These are phyloP conservation scores for Drosophila ezoana DNA, from an alignment of 2,888 invertebrate genomes.

Conservation along the genomic window DNA sequence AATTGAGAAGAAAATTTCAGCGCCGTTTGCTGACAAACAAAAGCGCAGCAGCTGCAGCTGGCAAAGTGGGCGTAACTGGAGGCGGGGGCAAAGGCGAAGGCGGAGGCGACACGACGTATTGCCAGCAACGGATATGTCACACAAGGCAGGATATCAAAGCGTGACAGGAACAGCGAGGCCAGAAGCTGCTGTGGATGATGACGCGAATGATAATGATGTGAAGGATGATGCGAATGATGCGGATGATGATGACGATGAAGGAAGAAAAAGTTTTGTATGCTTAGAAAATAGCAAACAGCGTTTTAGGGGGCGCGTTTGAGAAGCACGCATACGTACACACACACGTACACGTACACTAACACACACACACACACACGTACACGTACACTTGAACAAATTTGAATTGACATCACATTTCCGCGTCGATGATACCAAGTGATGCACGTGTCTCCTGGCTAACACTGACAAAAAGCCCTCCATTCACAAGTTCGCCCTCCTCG, in stretches of 20 bases:
- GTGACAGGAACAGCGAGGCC: slow-evolving; percentile 66
- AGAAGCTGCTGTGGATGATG: slow-evolving; percentile 18
- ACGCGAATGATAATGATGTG: slow-evolving; percentile 1
- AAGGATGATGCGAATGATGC: slow-evolving; percentile 5
- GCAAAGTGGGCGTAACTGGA: slow-evolving; percentile 5
- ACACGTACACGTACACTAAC: slow-evolving; percentile 4
- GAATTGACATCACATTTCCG: slow-evolving; percentile 81
- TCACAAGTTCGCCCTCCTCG: background rate
- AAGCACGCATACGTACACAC: slow-evolving; percentile 7
- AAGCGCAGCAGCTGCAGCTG: slow-evolving; percentile 53
- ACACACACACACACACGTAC: slow-evolving; percentile 3
- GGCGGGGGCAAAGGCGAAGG: background rate
- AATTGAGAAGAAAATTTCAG: slow-evolving; percentile 49
- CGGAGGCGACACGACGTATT: slow-evolving; percentile 21
- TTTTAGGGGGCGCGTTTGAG: slow-evolving; percentile 15
- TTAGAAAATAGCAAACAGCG: slow-evolving; percentile 41
- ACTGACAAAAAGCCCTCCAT: slow-evolving; percentile 6
- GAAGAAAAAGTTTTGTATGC: slow-evolving; percentile 59
- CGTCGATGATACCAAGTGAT: slow-evolving; percentile 54
- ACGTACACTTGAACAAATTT: slow-evolving; percentile 54
- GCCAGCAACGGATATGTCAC: slow-evolving; percentile 74
- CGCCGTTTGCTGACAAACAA: slow-evolving; percentile 59
- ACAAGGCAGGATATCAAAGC: slow-evolving; percentile 76
- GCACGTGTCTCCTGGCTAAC: slow-evolving; percentile 28
- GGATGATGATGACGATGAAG: slow-evolving; percentile 4